Evolutionary conservation across 2,113 vertebrate species (phyloP).

Genomic region (Equus quagga): DNA sequence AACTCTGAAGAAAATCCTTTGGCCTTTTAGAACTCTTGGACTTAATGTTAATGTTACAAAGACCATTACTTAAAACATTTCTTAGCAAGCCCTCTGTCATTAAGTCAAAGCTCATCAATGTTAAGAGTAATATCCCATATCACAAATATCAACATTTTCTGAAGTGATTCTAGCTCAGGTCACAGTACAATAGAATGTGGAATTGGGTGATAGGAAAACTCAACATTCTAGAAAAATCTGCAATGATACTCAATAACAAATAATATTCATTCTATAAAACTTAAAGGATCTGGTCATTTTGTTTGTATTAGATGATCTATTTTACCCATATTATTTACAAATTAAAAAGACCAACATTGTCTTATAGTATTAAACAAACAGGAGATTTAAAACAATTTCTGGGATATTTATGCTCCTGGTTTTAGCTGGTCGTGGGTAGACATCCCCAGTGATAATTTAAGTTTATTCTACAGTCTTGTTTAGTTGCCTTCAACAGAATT

Average conservation of each 20-base stretch:
- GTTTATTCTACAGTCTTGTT: neutral
- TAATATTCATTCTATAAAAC: neutral
- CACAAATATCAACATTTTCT: neutral
- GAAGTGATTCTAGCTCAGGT: neutral
- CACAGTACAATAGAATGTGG: neutral
- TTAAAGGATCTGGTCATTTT: neutral
- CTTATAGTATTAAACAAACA: neutral
- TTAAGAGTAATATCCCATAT: neutral
- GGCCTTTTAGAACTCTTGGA: neutral
- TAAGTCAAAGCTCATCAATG: neutral
- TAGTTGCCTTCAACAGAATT: neutral
- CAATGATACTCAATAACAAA: neutral
- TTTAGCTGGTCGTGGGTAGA: neutral
- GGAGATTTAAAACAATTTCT: neutral
- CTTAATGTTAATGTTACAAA: constrained; percentile 52
- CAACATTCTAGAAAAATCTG: neutral
- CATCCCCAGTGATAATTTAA: neutral
- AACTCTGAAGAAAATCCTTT: constrained; percentile 30
- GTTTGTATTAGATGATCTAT: neutral
- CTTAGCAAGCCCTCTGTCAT: constrained; percentile 39
- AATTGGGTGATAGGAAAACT: neutral
- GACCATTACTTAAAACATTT: constrained; percentile 36
- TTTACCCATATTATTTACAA: neutral
- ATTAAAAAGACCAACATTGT: neutral
- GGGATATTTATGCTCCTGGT: neutral